Conservation (phyloP, 1,140 invertebrate species). For the Zaprionus capensis region DNA sequence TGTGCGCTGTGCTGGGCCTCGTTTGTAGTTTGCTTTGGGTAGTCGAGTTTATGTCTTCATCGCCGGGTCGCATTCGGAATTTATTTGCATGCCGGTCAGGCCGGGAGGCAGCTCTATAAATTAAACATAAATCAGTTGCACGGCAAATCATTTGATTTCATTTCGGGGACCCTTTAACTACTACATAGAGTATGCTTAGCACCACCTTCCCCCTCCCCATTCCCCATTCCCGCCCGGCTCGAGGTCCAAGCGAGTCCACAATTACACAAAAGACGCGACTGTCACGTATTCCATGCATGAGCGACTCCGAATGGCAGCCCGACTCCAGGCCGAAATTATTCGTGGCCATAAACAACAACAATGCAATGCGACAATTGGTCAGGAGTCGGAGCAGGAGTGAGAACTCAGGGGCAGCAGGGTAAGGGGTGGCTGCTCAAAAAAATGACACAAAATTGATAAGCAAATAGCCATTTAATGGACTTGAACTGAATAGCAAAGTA, state of each 20-base stretch:
- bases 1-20: slow-evolving; percentile 24
- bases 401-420: background rate
- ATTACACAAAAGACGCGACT: slow-evolving; percentile 50
- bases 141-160: slow-evolving; percentile 80
- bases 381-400: background rate
- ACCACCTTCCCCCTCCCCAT: background rate
- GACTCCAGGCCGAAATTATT: slow-evolving; percentile 51
- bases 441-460: slow-evolving; percentile 72
- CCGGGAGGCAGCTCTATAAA: slow-evolving; percentile 73
- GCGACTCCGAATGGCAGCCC: slow-evolving; percentile 34
- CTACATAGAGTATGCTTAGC: background rate
- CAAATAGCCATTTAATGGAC: slow-evolving; percentile 79
- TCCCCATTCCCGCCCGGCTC: background rate
- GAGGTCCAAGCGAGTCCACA: slow-evolving; percentile 13
- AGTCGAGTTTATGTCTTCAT: slow-evolving; percentile 78
- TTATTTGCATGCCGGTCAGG: slow-evolving; percentile 81
- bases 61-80: slow-evolving; percentile 61
- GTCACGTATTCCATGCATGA: slow-evolving; percentile 57
- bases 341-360: slow-evolving; percentile 48
- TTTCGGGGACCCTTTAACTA: slow-evolving; percentile 55
- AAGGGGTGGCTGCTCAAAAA: slow-evolving; percentile 5
- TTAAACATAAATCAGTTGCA: slow-evolving; percentile 80
- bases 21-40: slow-evolving; percentile 36
- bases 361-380: slow-evolving; percentile 54
- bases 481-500: slow-evolving; percentile 66